Conservation (phyloP, 2,888 invertebrate species). For the Spialia ferax region DNA sequence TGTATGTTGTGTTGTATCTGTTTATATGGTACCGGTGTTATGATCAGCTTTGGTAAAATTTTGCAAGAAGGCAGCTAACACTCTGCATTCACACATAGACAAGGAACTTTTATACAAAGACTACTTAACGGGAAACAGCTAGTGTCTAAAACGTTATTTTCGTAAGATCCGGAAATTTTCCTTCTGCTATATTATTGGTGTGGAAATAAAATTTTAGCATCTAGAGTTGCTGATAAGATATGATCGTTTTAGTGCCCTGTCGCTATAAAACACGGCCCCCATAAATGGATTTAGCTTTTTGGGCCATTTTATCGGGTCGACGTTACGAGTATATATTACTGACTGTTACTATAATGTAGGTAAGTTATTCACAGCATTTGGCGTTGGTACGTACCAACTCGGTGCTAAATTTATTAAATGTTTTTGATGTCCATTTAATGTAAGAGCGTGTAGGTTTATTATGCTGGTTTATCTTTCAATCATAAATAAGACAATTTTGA, state of each 20-base stretch:
- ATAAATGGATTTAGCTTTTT: slow-evolving; percentile 36
- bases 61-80: too few relatives aligned
- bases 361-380: slow-evolving; percentile 7
- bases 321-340: slow-evolving; percentile 28
- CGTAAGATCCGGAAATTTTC: background rate
- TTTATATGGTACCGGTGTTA: too few relatives aligned
- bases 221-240: slow-evolving; percentile 28
- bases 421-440: background rate
- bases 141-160: background rate
- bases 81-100: too few relatives aligned
- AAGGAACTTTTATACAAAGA: too few relatives aligned
- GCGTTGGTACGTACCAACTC: too few relatives aligned
- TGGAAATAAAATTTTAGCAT: slow-evolving; percentile 22
- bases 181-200: background rate
- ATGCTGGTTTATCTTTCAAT: too few relatives aligned
- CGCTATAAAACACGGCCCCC: slow-evolving; percentile 21
- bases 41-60: too few relatives aligned
- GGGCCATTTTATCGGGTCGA: slow-evolving; percentile 31
- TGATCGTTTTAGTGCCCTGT: slow-evolving; percentile 23
- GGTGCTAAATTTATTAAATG: background rate
- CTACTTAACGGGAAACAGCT: too few relatives aligned
- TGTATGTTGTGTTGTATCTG: too few relatives aligned
- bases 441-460: background rate
- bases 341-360: slow-evolving; percentile 21
- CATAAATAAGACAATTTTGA: too few relatives aligned